Evolutionary conservation across 1,140 invertebrate species (phyloP).

Genomic region (Megalopta genalis): DNA sequence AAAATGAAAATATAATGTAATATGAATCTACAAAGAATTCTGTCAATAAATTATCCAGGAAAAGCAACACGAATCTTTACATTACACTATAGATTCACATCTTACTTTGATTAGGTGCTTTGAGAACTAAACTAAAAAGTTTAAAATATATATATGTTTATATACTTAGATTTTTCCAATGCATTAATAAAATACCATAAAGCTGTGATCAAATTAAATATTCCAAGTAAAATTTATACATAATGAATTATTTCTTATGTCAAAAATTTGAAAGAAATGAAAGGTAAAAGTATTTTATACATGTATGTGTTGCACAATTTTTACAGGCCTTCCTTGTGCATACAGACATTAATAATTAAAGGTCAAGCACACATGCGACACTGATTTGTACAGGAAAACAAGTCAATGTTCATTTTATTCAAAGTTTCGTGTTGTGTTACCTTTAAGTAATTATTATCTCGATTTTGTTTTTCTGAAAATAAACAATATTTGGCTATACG

Average conservation of each 20-base stretch:
- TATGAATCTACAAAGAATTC: slow-evolving; percentile 18
- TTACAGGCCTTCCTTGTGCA: slow-evolving; percentile 71
- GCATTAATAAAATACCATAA: slow-evolving; percentile 60
- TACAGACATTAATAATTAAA: slow-evolving; percentile 57
- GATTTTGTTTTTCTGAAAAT: slow-evolving; percentile 79
- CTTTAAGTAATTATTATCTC: slow-evolving; percentile 77
- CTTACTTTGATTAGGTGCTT: slow-evolving; percentile 62
- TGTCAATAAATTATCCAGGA: slow-evolving; percentile 54
- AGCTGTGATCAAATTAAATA: slow-evolving; percentile 67
- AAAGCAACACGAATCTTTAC: slow-evolving; percentile 68
- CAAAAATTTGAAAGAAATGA: slow-evolving; percentile 50
- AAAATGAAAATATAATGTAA: slow-evolving; percentile 37
- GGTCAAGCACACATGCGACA: slow-evolving; percentile 76
- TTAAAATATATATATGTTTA: slow-evolving; percentile 27
- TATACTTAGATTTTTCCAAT: slow-evolving; percentile 39
- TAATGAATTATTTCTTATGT: slow-evolving; percentile 21
- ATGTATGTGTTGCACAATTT: slow-evolving; percentile 66
- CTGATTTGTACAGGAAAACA: slow-evolving; percentile 72
- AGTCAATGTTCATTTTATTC: slow-evolving; percentile 73
- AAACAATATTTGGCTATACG: slow-evolving; percentile 77
- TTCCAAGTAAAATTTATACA: slow-evolving; percentile 61
- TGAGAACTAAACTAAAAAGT: slow-evolving; percentile 35
- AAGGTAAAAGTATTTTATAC: slow-evolving; percentile 50
- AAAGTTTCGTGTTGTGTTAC: slow-evolving; percentile 75
- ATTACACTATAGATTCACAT: slow-evolving; percentile 55